A percentile compares a stretch with the other conserved stretches of the same genome.
phyloP scores from a whole-genome alignment of 2,888 invertebrate genomes.

The Plagodis dolabraria region DNA sequence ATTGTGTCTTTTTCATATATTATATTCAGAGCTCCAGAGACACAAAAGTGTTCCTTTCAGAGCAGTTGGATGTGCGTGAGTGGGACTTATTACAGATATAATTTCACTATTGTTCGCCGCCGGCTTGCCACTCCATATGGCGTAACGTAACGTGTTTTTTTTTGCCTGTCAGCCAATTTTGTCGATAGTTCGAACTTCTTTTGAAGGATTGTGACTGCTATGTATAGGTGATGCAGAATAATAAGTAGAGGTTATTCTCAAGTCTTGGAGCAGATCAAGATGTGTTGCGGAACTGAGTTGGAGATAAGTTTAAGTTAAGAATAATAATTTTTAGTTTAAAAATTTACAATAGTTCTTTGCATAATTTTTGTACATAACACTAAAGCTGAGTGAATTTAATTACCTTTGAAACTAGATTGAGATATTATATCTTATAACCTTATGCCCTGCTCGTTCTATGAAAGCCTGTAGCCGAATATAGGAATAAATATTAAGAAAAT shows the following conservation, averaged over 20 bases:
- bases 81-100: slow-evolving; percentile 79
- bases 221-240: background rate
- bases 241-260: background rate
- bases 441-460: too few species aligned
- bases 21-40: slow-evolving; percentile 12
- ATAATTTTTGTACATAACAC: too few species aligned
- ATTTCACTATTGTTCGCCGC: slow-evolving; percentile 81
- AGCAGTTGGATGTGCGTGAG: slow-evolving; percentile 81
- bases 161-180: slow-evolving; percentile 68
- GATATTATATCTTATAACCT: too few species aligned
- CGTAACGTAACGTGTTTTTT: slow-evolving; percentile 73
- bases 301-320: too few species aligned
- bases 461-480: too few species aligned
- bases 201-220: slow-evolving; percentile 32
- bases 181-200: slow-evolving; percentile 65
- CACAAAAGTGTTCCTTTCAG: slow-evolving; percentile 39
- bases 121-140: slow-evolving; percentile 78
- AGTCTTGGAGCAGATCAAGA: too few species aligned
- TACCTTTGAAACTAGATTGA: too few species aligned
- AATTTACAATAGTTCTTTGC: too few species aligned
- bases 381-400: too few species aligned
- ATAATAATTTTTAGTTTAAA: too few species aligned
- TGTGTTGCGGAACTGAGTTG: too few species aligned
- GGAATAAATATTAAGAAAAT: too few species aligned
- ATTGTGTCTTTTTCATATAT: slow-evolving; percentile 22